Percentiles rank a stretch among this genome's conserved stretches.
phyloP scores from a whole-genome alignment of 2,113 vertebrate genomes.

The Lepus europaeus region DNA sequence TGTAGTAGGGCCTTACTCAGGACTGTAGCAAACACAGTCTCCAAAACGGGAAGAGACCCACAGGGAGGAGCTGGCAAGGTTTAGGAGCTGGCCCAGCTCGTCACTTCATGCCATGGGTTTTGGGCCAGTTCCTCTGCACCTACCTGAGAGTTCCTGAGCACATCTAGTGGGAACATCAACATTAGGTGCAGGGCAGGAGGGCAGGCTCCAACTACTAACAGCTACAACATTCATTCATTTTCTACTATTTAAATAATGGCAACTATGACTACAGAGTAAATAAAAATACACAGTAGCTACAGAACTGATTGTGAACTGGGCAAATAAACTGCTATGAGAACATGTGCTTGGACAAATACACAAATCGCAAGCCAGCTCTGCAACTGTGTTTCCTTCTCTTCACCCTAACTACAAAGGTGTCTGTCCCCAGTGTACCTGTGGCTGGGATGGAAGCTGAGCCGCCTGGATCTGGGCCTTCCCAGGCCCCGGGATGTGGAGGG shows the following conservation, averaged over 20 bases:
- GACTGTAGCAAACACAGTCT: not conserved
- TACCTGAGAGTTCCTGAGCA: not conserved
- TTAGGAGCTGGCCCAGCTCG: not conserved
- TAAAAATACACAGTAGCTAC: conserved; percentile 29
- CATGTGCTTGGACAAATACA: not conserved
- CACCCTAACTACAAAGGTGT: not conserved
- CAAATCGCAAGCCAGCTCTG: not conserved
- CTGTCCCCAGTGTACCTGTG: conserved; percentile 73
- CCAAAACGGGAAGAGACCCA: too few species aligned
- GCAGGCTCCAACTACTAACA: not conserved
- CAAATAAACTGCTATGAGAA: not conserved
- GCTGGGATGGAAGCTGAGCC: conserved; percentile 83
- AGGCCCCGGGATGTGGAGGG: conserved; percentile 79
- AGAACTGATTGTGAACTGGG: not conserved
- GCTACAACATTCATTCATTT: too few species aligned
- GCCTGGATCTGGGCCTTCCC: conserved; percentile 84
- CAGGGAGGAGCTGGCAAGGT: fast-evolving
- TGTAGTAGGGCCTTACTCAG: too few species aligned
- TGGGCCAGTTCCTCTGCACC: not conserved
- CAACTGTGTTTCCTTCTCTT: not conserved
- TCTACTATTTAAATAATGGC: not conserved
- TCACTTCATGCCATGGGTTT: not conserved
- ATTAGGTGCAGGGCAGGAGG: fast-evolving
- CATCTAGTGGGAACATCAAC: not conserved
- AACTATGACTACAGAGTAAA: not conserved